Evolutionary conservation across 1,140 invertebrate genomes (phyloP).

Genomic region (Drosophila bipectinata): DNA sequence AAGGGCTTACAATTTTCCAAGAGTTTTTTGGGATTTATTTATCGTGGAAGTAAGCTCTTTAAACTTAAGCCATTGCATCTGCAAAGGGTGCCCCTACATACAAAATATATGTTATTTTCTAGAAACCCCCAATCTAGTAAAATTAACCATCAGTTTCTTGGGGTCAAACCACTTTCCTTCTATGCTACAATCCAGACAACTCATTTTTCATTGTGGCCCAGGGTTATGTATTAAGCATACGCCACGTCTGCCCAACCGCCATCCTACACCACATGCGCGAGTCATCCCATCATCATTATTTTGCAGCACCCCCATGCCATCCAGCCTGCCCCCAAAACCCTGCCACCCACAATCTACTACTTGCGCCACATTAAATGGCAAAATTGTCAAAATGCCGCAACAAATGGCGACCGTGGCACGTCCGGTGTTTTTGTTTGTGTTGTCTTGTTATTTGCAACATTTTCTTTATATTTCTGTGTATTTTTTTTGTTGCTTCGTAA

Average conservation of each 20-base stretch:
- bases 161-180: not conserved
- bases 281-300: constrained; percentile 20
- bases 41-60: no score
- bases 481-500: constrained; percentile 12
- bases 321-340: not conserved
- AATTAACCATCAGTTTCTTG: not conserved
- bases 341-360: constrained; percentile 9
- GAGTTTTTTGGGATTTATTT: no score
- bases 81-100: not conserved
- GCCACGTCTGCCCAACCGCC: constrained; percentile 8
- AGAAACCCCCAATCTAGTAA: not conserved
- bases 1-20: not conserved
- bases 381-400: constrained; percentile 78
- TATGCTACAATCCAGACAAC: not conserved
- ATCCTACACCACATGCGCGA: constrained; percentile 16
- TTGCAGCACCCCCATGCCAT: not conserved
- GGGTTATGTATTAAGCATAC: constrained; percentile 8
- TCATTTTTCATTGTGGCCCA: constrained; percentile 38
- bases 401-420: constrained; percentile 67
- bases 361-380: constrained; percentile 60
- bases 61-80: no score
- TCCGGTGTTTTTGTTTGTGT: constrained; percentile 43
- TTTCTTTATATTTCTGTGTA: constrained; percentile 12
- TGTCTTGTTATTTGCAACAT: constrained; percentile 23
- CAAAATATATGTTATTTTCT: not conserved